Evolutionary conservation across 2,888 invertebrate genomes (phyloP).

Genomic region (Chrysomela aeneicollis): DNA sequence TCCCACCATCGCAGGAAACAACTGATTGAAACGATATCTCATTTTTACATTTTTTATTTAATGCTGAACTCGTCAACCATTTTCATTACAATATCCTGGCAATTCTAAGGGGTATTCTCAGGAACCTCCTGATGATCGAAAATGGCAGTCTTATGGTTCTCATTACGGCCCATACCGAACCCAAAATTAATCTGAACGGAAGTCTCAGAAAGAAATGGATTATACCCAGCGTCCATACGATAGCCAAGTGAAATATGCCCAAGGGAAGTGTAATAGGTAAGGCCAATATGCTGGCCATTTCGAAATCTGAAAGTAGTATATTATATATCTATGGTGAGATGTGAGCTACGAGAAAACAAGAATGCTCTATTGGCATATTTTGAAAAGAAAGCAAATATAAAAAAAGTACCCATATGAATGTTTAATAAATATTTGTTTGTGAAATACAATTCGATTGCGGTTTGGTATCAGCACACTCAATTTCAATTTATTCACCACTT

Average conservation of each 20-base stretch:
- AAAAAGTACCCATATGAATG: too few relatives aligned
- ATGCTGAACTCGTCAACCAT: not conserved
- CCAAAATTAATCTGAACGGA: not conserved
- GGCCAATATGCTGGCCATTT: constrained; percentile 4
- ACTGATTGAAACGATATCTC: too few relatives aligned
- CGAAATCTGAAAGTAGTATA: not conserved
- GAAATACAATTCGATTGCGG: too few relatives aligned
- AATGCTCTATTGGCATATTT: too few relatives aligned
- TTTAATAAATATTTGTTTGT: too few relatives aligned
- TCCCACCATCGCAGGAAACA: too few relatives aligned
- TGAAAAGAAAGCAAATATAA: too few relatives aligned
- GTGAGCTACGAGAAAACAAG: too few relatives aligned
- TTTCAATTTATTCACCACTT: too few relatives aligned
- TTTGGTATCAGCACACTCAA: too few relatives aligned
- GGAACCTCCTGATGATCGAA: not conserved
- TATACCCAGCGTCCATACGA: not conserved
- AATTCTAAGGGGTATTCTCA: not conserved
- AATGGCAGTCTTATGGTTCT: constrained; percentile 4
- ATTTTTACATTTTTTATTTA: too few relatives aligned
- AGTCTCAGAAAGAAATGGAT: not conserved
- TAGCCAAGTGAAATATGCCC: not conserved
- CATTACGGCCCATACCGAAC: not conserved
- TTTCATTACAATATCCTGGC: not conserved
- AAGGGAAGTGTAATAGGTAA: not conserved
- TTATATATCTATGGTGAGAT: too few relatives aligned